phyloP scores from a whole-genome alignment of 2,113 vertebrate genomes.

The Tapirus terrestris region DNA sequence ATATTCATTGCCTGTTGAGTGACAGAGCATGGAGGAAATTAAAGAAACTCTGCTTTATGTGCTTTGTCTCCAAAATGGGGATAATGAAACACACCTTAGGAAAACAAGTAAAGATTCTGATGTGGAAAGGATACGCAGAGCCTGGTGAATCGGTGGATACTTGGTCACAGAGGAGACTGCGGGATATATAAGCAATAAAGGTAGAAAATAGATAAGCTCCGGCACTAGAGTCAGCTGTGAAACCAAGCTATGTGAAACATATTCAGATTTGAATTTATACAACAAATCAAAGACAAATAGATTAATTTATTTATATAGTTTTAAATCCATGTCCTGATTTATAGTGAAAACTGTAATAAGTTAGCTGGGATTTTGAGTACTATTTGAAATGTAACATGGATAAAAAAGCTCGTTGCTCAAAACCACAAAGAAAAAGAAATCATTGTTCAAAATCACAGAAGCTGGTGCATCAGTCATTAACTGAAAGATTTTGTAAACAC shows the following conservation, averaged over 20 bases:
- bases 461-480: conserved; percentile 10
- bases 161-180: background rate
- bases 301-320: background rate
- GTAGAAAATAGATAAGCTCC: background rate
- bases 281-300: conserved; percentile 25
- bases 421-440: conserved; percentile 45
- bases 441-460: conserved; percentile 47
- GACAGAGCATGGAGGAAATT: background rate
- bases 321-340: conserved; percentile 34
- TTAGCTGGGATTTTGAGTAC: background rate
- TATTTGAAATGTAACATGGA: conserved; percentile 35
- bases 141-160: background rate
- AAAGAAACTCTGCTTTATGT: background rate
- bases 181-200: background rate
- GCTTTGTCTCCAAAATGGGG: background rate
- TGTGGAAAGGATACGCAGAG: background rate
- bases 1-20: conserved; percentile 18
- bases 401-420: conserved; percentile 42
- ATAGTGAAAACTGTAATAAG: conserved; percentile 54
- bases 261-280: background rate
- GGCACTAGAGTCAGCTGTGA: background rate
- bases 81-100: background rate
- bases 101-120: background rate
- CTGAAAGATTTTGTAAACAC: conserved; percentile 38
- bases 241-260: background rate